Conservation (phyloP, 2,797 vertebrate species). For the Sandelia bainsii region DNA sequence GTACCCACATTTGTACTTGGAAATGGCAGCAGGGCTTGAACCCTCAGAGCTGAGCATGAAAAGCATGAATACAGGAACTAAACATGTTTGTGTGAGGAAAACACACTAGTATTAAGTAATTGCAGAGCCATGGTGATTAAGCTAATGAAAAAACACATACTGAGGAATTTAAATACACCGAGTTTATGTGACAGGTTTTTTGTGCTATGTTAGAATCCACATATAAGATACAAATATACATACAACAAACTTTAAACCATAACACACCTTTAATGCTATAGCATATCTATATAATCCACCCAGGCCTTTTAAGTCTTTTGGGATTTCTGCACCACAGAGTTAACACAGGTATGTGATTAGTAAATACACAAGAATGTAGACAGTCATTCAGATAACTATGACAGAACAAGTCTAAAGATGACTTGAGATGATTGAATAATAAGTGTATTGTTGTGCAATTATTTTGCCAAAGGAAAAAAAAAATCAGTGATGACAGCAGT, state of each 20-base stretch:
- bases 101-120: constrained; percentile 25
- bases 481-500: neutral
- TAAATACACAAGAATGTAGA: constrained; percentile 55
- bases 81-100: constrained; percentile 15
- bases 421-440: neutral
- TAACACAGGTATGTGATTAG: constrained; percentile 46
- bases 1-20: constrained; percentile 26
- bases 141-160: constrained; percentile 10
- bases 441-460: neutral
- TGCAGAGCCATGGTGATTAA: constrained; percentile 2
- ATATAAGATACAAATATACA: neutral
- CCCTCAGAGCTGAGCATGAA: constrained; percentile 45
- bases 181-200: constrained; percentile 18
- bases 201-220: constrained; percentile 4
- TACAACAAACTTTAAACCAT: neutral
- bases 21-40: constrained; percentile 45
- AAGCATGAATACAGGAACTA: constrained; percentile 36
- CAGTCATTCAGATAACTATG: neutral
- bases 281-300: no score
- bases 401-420: constrained; percentile 1
- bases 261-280: neutral
- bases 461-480: neutral
- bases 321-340: constrained; percentile 36
- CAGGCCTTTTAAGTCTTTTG: constrained; percentile 18
- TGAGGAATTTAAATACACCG: neutral